Evolutionary conservation across 2,113 vertebrate species (phyloP).

Genomic region (Penelope pileata): DNA sequence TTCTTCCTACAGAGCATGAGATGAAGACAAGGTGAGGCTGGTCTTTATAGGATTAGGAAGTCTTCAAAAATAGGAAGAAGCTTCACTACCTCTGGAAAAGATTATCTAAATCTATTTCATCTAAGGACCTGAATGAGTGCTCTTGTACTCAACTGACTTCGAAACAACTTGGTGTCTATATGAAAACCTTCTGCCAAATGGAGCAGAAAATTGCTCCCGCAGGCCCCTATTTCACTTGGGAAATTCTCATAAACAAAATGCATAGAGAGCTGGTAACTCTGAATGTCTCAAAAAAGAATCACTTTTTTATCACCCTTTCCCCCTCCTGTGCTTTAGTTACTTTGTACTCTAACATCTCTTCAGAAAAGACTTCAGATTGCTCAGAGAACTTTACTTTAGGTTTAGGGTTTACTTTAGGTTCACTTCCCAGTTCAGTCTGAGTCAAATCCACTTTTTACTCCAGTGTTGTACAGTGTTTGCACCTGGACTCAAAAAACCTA

Average conservation of each 20-base stretch:
- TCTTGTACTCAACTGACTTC: not conserved
- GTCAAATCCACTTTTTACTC: not conserved
- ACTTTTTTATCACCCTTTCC: not conserved
- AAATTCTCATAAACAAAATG: not conserved
- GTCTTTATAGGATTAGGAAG: not conserved
- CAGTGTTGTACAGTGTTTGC: not conserved
- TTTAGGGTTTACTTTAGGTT: not conserved
- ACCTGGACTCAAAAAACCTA: not conserved
- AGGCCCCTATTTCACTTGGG: not conserved
- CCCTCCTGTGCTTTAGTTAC: not conserved
- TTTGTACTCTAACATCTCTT: not conserved
- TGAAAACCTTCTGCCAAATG: not conserved
- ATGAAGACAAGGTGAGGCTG: not conserved
- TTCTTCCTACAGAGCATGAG: not conserved
- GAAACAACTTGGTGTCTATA: not conserved
- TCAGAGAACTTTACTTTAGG: no score
- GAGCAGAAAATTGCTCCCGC: not conserved
- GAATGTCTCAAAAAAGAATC: not conserved
- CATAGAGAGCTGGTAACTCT: not conserved
- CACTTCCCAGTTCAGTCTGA: not conserved
- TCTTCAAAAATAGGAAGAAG: not conserved
- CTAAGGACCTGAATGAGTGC: not conserved
- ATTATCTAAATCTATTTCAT: not conserved
- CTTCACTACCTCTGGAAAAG: not conserved
- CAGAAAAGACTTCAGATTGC: not conserved